phyloP scores from a whole-genome alignment of 2,888 invertebrate species.

The Drosophila eohydei region DNA sequence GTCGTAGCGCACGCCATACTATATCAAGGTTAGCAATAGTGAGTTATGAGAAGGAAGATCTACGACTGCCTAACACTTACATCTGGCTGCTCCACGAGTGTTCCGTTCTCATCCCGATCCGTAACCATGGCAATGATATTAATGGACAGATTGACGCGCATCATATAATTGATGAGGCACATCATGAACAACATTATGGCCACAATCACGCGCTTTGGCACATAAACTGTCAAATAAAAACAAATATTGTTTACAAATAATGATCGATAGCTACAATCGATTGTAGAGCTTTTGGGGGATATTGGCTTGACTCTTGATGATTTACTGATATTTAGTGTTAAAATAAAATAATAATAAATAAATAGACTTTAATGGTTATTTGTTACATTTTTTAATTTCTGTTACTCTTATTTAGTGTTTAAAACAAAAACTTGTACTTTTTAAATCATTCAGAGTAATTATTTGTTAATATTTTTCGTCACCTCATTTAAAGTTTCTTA shows the following conservation, averaged over 20 bases:
- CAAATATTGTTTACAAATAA: slow-evolving; percentile 23
- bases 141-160: slow-evolving; percentile 91
- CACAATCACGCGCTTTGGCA: slow-evolving; percentile 86
- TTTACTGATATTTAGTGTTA: no score
- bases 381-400: no score
- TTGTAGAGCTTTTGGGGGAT: no score
- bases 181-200: slow-evolving; percentile 90
- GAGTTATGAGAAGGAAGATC: background rate
- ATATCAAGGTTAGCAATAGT: slow-evolving; percentile 28
- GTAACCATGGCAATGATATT: slow-evolving; percentile 90
- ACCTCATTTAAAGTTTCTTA: no score
- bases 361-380: background rate
- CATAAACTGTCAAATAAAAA: slow-evolving; percentile 81
- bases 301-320: background rate
- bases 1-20: slow-evolving; percentile 86
- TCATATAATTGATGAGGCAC: slow-evolving; percentile 90
- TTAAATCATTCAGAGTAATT: no score
- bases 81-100: slow-evolving; percentile 76
- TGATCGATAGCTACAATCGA: background rate
- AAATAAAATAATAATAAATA: no score
- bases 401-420: no score
- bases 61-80: slow-evolving; percentile 67
- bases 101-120: slow-evolving; percentile 80
- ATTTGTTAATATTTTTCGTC: no score
- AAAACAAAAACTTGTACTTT: no score